A percentile compares a stretch with the other conserved stretches of the same genome.
phyloP scores from a whole-genome alignment of 2,797 vertebrate species.

The Forpus xanthops region DNA sequence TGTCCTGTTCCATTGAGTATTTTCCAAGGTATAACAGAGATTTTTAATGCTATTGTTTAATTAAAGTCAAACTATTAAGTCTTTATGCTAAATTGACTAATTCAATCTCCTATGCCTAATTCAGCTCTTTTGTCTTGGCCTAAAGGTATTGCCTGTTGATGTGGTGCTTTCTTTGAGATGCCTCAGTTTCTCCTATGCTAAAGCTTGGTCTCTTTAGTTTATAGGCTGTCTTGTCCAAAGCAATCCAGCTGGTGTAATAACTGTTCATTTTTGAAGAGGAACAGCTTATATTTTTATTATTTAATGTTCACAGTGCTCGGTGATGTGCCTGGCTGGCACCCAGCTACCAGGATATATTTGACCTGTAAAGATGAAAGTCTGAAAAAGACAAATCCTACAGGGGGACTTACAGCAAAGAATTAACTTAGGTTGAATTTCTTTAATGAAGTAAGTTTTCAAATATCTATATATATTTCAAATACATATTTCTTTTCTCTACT shows the following conservation, averaged over 20 bases:
- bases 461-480: background rate
- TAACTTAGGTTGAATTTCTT: background rate
- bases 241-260: background rate
- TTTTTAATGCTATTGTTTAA: background rate
- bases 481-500: background rate
- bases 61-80: background rate
- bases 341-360: background rate
- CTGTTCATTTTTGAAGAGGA: conserved; percentile 50
- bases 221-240: background rate
- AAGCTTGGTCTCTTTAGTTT: background rate
- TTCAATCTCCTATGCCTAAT: background rate
- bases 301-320: background rate
- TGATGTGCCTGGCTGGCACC: background rate
- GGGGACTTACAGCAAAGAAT: background rate
- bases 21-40: background rate
- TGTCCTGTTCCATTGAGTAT: background rate
- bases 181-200: background rate
- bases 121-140: background rate
- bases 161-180: background rate
- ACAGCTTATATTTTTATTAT: background rate
- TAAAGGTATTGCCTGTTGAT: background rate
- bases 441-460: background rate
- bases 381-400: background rate
- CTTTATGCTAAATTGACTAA: background rate
- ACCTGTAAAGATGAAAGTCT: background rate